Conservation (phyloP, 2,113 vertebrate genomes). For the Chaetodon auriga region DNA sequence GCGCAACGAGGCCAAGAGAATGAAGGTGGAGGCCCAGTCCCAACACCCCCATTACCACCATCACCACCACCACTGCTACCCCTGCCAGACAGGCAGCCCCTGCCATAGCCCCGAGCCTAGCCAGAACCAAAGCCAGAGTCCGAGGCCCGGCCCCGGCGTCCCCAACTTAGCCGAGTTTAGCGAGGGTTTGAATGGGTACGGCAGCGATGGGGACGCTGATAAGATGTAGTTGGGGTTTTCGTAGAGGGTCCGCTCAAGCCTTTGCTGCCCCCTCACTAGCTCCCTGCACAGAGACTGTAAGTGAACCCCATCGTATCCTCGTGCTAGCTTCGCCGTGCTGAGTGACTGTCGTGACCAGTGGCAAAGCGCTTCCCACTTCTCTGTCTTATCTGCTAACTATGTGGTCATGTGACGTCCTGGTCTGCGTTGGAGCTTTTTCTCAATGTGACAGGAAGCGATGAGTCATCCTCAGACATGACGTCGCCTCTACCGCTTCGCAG, state of each 20-base stretch:
- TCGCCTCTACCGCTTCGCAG: conserved; percentile 51
- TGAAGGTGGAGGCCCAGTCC: conserved; percentile 97
- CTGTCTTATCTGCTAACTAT: conserved; percentile 63
- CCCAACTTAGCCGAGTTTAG: conserved; percentile 98
- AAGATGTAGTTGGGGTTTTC: conserved; percentile 90
- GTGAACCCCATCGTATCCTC: conserved; percentile 86
- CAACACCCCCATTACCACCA: conserved; percentile 85
- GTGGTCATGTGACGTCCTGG: conserved; percentile 74
- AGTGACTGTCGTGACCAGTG: conserved; percentile 91
- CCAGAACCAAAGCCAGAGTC: conserved; percentile 66
- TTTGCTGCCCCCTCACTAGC: conserved; percentile 49
- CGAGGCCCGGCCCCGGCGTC: conserved; percentile 92
- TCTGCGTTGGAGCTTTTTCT: conserved; percentile 61
- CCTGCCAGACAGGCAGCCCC: conserved; percentile 73
- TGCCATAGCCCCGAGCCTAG: conserved; percentile 86
- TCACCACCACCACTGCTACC: conserved; percentile 77
- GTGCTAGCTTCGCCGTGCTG: conserved; percentile 83
- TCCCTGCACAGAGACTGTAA: conserved; percentile 85
- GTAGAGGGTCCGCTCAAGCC: conserved; percentile 35
- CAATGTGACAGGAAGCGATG: conserved; percentile 61
- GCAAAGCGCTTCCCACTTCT: conserved; percentile 84
- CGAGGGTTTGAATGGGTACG: conserved; percentile 96
- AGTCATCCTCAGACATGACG: conserved; percentile 61
- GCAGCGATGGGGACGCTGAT: conserved; percentile 92
- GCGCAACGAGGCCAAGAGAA: conserved; percentile 99